These are phyloP conservation scores for Babylonia areolata DNA, from an alignment of 1,140 invertebrate species.

Conservation along the genomic window DNA sequence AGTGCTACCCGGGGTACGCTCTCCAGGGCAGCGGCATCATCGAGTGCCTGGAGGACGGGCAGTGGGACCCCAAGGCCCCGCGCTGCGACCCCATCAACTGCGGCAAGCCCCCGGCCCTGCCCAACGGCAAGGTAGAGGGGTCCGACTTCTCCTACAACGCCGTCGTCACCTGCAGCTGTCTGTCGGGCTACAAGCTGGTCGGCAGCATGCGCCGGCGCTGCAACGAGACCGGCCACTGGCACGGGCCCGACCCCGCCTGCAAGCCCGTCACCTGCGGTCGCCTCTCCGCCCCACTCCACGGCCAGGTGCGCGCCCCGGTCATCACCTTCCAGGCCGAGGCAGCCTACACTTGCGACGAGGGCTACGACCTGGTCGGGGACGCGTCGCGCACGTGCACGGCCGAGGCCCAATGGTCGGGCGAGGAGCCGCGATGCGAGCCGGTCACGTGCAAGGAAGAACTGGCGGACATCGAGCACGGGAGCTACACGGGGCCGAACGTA, in stretches of 20 bases:
- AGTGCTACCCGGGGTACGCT: slow-evolving; percentile 58
- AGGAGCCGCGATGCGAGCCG: slow-evolving; percentile 69
- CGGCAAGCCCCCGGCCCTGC: slow-evolving; percentile 46
- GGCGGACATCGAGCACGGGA: slow-evolving; percentile 62
- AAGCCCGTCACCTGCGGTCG: slow-evolving; percentile 75
- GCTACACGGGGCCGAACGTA: slow-evolving; percentile 44
- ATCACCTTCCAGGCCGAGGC: slow-evolving; percentile 79
- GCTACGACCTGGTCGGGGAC: slow-evolving; percentile 57
- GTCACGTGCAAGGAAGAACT: slow-evolving; percentile 56
- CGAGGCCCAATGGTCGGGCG: slow-evolving; percentile 72
- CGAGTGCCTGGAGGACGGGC: slow-evolving; percentile 68
- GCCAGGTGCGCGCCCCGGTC: slow-evolving; percentile 57
- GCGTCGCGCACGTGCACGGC: slow-evolving; percentile 61
- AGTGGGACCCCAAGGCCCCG: slow-evolving; percentile 70
- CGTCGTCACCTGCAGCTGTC: slow-evolving; percentile 77
- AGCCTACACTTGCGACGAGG: slow-evolving; percentile 73
- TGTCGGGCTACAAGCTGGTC: slow-evolving; percentile 72
- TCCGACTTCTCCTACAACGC: slow-evolving; percentile 77
- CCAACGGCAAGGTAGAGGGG: slow-evolving; percentile 43
- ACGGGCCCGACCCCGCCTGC: slow-evolving; percentile 86
- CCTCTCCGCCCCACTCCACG: slow-evolving; percentile 54
- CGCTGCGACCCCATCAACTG: slow-evolving; percentile 60
- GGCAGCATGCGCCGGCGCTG: slow-evolving; percentile 82
- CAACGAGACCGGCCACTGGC: slow-evolving; percentile 92
- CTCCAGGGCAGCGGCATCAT: slow-evolving; percentile 50